Evolutionary conservation across 2,888 invertebrate genomes (phyloP), one percentile per base, ranked within the genome.

Genomic region (Thymelicus sylvestris): DNA sequence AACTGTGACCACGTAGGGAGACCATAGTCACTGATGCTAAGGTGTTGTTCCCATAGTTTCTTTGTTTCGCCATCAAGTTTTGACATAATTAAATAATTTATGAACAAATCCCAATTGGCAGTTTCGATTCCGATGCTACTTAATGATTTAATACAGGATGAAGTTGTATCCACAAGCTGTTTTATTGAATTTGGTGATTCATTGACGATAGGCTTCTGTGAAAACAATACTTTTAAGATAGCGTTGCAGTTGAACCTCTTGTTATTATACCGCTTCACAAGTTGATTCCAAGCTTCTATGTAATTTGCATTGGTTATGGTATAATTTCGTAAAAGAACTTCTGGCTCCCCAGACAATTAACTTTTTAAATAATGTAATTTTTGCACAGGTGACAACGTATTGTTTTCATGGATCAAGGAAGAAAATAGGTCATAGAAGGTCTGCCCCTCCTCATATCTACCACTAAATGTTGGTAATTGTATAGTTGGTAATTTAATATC

Each of bases 351-450:
- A 5, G 67, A 62, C 13, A 79, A 62, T 69, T 64, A 75, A 6
- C 66, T 57, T 39, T 78, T 79, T 52, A 79, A 60, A 55, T 79
- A 78, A 19, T 77, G 77, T 10, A 77, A 38, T 61, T 76, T 79
- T 62, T 78, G 76, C 6, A 77, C 78, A 0, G 66, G 10, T 8
- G 72, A 64, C 6, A 77, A 31, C 13, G 2, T 66, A 19, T 59
- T 47, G 24, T 77, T 77, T 2, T 72, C 48, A n/a, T 77, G 74
- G 10, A 77, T 76, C 50, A 76, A 15, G n/a, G 76, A 5, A 2
- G 13, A 6, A 39, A 62, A 62, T 12, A 62, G 6, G 12, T 62
- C 62, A 13, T 47, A 62, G 8, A 62, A 62, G 7, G 60, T 61
- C 15, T 67, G 60, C 67, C 19, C 0, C 19, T 19, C 19, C 1